A percentile compares a stretch with the other conserved stretches of the same genome.
Evolutionary conservation across 2,113 vertebrate genomes (phyloP).

Genomic region (Dicerorhinus sumatrensis): DNA sequence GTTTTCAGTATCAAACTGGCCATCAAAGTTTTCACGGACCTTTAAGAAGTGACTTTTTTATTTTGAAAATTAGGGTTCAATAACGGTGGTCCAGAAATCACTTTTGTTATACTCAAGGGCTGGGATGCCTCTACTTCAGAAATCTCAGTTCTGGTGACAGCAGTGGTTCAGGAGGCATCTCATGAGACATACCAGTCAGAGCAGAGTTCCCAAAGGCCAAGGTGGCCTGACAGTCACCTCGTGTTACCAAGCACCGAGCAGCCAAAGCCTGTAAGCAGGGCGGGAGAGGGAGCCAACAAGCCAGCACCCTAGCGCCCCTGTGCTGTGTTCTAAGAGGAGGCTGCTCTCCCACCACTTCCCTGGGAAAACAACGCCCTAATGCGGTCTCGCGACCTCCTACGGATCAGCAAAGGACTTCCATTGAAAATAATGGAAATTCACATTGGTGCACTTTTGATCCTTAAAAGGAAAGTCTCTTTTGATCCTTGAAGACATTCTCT

Average conservation of each 20-base stretch:
- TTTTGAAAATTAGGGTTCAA: constrained; percentile 41
- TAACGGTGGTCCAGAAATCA: constrained; percentile 47
- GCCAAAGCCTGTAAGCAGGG: constrained; percentile 71
- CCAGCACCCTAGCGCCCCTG: constrained; percentile 64
- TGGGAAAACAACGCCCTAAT: constrained; percentile 48
- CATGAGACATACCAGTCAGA: neutral
- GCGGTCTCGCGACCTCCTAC: constrained; percentile 14
- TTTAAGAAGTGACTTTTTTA: constrained; percentile 51
- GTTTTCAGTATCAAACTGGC: constrained; percentile 38
- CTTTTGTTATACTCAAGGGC: constrained; percentile 41
- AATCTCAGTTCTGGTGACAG: constrained; percentile 37
- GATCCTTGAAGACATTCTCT: constrained; percentile 74
- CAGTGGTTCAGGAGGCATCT: neutral
- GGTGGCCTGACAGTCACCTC: constrained; percentile 25
- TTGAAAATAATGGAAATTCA: constrained; percentile 84
- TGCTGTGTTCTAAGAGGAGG: constrained; percentile 56
- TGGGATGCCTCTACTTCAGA: neutral
- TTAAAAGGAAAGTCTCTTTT: constrained; percentile 73
- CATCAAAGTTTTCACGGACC: constrained; percentile 48
- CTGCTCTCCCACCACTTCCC: constrained; percentile 43
- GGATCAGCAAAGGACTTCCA: constrained; percentile 68
- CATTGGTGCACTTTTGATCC: constrained; percentile 60
- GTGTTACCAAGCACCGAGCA: constrained; percentile 65
- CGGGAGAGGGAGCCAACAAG: constrained; percentile 48
- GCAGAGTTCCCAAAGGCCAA: constrained; percentile 54